phyloP scores from a whole-genome alignment of 2,113 vertebrate species.

The Galeopterus variegatus region DNA sequence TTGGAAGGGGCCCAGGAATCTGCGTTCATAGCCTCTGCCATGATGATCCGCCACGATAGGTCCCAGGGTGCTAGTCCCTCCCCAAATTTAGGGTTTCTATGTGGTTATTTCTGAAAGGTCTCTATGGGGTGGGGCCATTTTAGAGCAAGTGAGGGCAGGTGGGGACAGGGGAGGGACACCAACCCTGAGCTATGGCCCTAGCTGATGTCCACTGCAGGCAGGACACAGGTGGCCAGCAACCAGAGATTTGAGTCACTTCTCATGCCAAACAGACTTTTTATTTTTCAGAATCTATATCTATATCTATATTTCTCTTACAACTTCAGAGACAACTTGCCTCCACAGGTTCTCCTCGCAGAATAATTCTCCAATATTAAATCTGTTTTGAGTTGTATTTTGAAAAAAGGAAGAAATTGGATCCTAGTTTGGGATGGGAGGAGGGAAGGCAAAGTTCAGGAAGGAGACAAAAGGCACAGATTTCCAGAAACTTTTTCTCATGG shows the following conservation, averaged over 20 bases:
- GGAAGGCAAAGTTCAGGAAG: conserved; percentile 63
- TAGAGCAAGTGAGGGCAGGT: background rate
- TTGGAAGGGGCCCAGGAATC: background rate
- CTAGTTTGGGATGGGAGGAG: conserved; percentile 22
- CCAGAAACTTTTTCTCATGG: conserved; percentile 65
- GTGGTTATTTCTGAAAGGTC: background rate
- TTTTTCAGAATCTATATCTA: background rate
- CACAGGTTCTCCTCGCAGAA: background rate
- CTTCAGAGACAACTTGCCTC: conserved; percentile 6
- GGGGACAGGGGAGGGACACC: background rate
- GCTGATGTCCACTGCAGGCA: background rate
- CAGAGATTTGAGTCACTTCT: background rate
- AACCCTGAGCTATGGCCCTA: background rate
- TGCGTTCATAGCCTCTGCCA: background rate
- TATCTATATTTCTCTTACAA: background rate
- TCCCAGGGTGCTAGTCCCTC: background rate
- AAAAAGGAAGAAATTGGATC: conserved; percentile 64
- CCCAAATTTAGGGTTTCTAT: background rate
- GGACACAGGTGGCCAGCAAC: background rate
- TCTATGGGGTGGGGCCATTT: background rate
- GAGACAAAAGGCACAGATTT: conserved; percentile 63
- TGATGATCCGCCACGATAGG: background rate
- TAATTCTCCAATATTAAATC: conserved; percentile 44
- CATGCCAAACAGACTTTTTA: background rate
- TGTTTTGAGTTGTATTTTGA: conserved; percentile 49